Percentiles rank a stretch among this genome's conserved stretches.
phyloP scores from a whole-genome alignment of 2,797 vertebrate species.

The Coracias cyanogaster region DNA sequence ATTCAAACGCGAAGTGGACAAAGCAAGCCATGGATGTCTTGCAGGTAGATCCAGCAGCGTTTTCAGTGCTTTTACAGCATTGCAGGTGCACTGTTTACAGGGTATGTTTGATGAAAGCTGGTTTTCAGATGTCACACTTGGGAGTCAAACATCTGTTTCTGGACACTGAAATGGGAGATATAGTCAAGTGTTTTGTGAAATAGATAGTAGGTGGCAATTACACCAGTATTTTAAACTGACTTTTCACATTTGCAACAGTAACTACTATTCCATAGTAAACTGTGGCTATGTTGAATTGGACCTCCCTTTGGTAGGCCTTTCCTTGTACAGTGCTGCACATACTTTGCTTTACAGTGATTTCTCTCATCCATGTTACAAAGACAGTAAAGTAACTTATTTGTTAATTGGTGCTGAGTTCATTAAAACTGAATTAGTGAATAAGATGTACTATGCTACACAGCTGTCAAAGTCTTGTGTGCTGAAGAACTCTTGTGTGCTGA shows the following conservation, averaged over 20 bases:
- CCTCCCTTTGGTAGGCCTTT: not conserved
- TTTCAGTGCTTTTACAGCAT: not conserved
- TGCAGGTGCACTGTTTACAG: not conserved
- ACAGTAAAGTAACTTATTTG: not conserved
- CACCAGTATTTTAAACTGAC: not conserved
- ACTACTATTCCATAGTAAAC: not conserved
- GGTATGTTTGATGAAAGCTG: not conserved
- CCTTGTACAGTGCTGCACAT: not conserved
- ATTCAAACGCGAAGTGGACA: not conserved
- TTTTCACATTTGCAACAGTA: not conserved
- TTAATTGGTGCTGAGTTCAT: not conserved
- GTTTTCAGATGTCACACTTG: not conserved
- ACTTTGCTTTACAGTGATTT: not conserved
- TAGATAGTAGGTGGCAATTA: not conserved
- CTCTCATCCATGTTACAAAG: not conserved
- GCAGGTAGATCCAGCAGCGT: not conserved
- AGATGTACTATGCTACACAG: not conserved
- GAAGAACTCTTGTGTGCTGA: not conserved
- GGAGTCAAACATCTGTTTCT: not conserved
- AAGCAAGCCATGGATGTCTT: not conserved
- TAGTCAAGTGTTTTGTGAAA: not conserved
- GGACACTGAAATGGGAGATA: not conserved
- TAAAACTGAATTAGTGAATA: not conserved
- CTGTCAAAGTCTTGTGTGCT: not conserved
- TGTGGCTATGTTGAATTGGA: not conserved